A percentile compares a stretch with the other conserved stretches of the same genome.
Evolutionary conservation across 2,888 invertebrate genomes (phyloP).

Genomic region (Linnaemya vulpina): DNA sequence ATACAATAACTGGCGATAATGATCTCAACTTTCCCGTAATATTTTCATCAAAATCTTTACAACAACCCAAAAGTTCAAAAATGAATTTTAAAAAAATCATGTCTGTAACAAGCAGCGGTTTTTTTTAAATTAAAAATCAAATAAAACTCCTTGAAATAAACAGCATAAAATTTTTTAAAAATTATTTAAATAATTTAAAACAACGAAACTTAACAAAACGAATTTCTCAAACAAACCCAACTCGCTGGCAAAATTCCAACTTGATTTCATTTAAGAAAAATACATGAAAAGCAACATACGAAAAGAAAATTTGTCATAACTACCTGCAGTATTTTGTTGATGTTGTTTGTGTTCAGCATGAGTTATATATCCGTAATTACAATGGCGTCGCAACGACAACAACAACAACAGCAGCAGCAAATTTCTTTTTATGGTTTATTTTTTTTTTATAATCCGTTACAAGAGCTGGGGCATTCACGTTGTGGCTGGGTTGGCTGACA

Average conservation of each 20-base stretch:
- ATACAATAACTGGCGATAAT: no score
- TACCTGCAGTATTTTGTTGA: constrained; percentile 55
- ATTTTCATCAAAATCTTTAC: no score
- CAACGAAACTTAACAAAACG: not conserved
- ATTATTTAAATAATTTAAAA: not conserved
- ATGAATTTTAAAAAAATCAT: no score
- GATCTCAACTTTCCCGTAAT: no score
- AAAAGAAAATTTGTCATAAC: constrained; percentile 49
- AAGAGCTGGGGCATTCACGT: constrained; percentile 28
- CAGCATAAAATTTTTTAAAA: no score
- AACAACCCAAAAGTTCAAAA: no score
- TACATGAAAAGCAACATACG: constrained; percentile 11
- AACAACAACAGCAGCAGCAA: not conserved
- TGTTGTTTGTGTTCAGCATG: constrained; percentile 25
- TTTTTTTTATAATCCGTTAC: constrained; percentile 38
- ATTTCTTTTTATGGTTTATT: not conserved
- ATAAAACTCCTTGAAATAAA: not conserved
- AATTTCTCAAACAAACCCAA: constrained; percentile 32
- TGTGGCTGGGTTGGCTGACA: constrained; percentile 44
- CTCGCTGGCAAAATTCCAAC: constrained; percentile 46
- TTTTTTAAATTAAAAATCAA: no score
- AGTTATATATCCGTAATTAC: constrained; percentile 63
- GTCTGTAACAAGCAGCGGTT: no score
- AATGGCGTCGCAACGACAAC: constrained; percentile 49
- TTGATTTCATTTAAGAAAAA: constrained; percentile 11